Base-by-base conservation (phyloP, 2,113 vertebrate genomes). In the Gobio gobio region DNA sequence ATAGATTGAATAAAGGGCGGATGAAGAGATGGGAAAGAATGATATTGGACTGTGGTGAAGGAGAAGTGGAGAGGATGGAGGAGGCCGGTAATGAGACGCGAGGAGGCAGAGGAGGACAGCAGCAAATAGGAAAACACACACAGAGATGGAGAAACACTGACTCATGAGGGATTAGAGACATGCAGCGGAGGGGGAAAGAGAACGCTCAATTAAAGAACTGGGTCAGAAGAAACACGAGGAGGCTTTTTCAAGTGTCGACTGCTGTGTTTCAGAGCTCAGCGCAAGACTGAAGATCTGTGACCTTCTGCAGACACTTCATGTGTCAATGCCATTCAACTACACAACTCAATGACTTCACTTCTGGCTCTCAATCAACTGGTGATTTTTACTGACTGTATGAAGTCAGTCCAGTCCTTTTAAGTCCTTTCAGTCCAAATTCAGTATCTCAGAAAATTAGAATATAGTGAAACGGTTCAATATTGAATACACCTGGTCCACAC, bases 151-250 rank as follows among this genome's bases (percentile, higher is more conserved):
- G 68, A 88, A 89, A 88, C 75, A 87, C 36, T 77, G 88, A 91
- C 90, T 92, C 88, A 83, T 59, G 84, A 89, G 92, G 92, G 93
- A 92, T 93, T 90, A 91, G 80, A 88, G 85, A 87, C 90, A 90
- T 83, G 87, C 82, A 86, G 73, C 33, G 51, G 59, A 82, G 78
- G 76, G 75, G 63, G 86, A 88, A 80, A 78, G 20, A 85, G 88
- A 92, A 90, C 90, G 75, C 87, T 92, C 58, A 91, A 92, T 93
- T 91, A 90, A 86, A 90, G 85, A 90, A 88, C 73, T 90, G 49
- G 82, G 89, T 90, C 85, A 89, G 81, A 90, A 86, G 79, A 84
- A 87, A 88, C 83, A 78, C 84, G 82, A 90, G 72, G 63, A 83
- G 85, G 85, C 47, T 43, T 51, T 89, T 75, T 79, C 72, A 83